phyloP scores from a whole-genome alignment of 30 jellyfish, hydroid and myxozoan species.

The Hydractinia symbiolongicarpus region DNA sequence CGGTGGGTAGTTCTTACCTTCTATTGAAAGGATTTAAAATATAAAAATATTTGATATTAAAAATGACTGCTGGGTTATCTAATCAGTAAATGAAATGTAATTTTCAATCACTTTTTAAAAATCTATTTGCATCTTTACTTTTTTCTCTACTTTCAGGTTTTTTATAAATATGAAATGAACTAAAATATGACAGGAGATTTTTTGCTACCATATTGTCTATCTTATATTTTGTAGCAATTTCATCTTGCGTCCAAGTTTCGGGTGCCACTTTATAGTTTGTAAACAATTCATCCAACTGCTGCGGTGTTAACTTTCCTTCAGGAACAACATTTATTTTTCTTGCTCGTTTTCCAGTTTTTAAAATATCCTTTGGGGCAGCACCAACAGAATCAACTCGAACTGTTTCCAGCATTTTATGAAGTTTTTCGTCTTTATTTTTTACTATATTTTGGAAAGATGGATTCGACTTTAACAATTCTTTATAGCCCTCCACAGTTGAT shows the following conservation, averaged over 20 bases:
- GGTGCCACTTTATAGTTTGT: slow-evolving; percentile 26
- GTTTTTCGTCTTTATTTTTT: slow-evolving; percentile 11
- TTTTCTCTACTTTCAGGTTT: neutral
- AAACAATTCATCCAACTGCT: slow-evolving; percentile 21
- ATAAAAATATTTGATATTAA: no score
- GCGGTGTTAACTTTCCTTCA: slow-evolving; percentile 28
- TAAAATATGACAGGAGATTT: slow-evolving; percentile 13
- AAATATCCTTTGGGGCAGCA: slow-evolving; percentile 26
- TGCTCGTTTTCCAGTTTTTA: slow-evolving; percentile 22
- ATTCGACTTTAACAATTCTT: slow-evolving; percentile 22
- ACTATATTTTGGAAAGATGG: slow-evolving; percentile 13
- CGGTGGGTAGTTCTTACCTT: no score
- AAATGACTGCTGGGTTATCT: no score
- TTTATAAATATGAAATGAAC: slow-evolving; percentile 31
- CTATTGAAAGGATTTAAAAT: no score
- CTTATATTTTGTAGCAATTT: slow-evolving; percentile 24
- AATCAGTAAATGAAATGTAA: no score
- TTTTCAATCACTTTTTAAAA: no score
- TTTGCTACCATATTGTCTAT: slow-evolving; percentile 31
- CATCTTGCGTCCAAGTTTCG: slow-evolving; percentile 16
- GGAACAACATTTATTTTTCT: neutral
- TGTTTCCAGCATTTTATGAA: slow-evolving; percentile 25
- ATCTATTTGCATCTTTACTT: no score
- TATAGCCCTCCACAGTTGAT: slow-evolving; percentile 24
- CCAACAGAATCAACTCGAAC: slow-evolving; percentile 39